Evolutionary conservation across 2,888 invertebrate genomes (phyloP).

Genomic region (Xestobium rufovillosum): DNA sequence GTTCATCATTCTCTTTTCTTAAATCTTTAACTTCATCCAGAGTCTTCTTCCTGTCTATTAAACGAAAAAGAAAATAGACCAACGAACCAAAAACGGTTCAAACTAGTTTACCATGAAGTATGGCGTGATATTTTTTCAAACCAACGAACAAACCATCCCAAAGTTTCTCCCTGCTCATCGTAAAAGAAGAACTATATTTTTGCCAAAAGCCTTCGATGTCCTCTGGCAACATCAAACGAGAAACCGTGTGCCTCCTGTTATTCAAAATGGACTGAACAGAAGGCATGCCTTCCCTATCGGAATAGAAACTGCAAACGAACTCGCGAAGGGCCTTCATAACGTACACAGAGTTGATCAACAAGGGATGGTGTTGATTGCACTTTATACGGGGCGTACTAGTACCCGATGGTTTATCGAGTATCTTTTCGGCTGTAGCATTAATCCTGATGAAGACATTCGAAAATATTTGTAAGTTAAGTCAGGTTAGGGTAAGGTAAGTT

Average conservation of each 20-base stretch:
- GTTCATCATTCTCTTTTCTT: constrained; percentile 59
- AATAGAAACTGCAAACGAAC: constrained; percentile 47
- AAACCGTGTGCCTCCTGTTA: constrained; percentile 43
- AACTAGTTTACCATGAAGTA: constrained; percentile 38
- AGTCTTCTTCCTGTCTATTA: constrained; percentile 56
- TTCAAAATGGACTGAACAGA: constrained; percentile 10
- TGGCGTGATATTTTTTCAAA: constrained; percentile 55
- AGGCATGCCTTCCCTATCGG: constrained; percentile 31
- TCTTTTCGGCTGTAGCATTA: too few relatives aligned
- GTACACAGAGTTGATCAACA: constrained; percentile 60
- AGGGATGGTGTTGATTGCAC: constrained; percentile 48
- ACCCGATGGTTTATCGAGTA: too few relatives aligned
- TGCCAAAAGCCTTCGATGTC: constrained; percentile 63
- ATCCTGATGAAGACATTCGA: too few relatives aligned
- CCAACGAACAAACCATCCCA: constrained; percentile 64
- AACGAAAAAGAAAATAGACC: constrained; percentile 12
- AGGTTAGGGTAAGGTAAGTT: too few relatives aligned
- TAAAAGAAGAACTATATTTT: constrained; percentile 54
- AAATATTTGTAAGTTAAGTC: too few relatives aligned
- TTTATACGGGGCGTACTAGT: too few relatives aligned
- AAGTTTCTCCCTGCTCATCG: constrained; percentile 54
- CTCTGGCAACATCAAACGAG: constrained; percentile 46
- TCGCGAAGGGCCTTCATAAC: constrained; percentile 59
- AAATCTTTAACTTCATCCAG: constrained; percentile 58
- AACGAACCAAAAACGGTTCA: background rate